Evolutionary conservation across 2,113 vertebrate species (phyloP).

Genomic region (Cheilinus undulatus): DNA sequence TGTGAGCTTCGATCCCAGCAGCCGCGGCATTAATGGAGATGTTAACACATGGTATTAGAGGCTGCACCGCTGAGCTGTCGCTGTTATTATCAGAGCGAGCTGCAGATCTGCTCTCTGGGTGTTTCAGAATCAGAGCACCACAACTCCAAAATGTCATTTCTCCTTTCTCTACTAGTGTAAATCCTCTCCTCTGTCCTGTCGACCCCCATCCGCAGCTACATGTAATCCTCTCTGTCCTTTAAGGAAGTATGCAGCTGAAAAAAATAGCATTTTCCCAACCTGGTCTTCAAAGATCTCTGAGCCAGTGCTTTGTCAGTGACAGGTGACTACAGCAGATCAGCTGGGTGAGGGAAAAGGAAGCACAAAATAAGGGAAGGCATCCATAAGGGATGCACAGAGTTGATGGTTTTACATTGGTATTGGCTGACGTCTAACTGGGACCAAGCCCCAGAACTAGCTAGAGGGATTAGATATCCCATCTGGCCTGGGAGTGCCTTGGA

Average conservation of each 20-base stretch:
- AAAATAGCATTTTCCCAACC: too few relatives aligned
- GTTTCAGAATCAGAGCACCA: not conserved
- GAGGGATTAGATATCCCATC: too few relatives aligned
- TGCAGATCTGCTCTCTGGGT: not conserved
- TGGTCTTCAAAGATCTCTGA: too few relatives aligned
- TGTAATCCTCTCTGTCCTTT: not conserved
- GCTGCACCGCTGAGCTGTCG: not conserved
- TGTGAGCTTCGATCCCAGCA: not conserved
- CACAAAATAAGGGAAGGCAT: too few relatives aligned
- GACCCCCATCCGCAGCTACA: not conserved
- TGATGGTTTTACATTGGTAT: too few relatives aligned
- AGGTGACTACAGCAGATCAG: too few relatives aligned
- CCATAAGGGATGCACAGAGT: too few relatives aligned
- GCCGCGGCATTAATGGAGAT: conserved; percentile 19
- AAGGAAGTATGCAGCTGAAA: not conserved
- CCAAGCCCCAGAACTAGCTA: too few relatives aligned
- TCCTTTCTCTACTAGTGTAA: not conserved
- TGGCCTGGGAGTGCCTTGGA: too few relatives aligned
- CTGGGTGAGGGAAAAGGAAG: too few relatives aligned
- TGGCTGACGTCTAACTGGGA: too few relatives aligned
- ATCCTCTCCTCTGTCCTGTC: not conserved
- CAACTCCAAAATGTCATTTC: conserved; percentile 23
- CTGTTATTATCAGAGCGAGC: not conserved
- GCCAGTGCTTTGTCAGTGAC: too few relatives aligned
- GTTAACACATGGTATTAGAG: conserved; percentile 23